These are phyloP conservation scores for Leptatherina wallacei DNA, from an alignment of 2,797 vertebrate species.

Conservation along the genomic window DNA sequence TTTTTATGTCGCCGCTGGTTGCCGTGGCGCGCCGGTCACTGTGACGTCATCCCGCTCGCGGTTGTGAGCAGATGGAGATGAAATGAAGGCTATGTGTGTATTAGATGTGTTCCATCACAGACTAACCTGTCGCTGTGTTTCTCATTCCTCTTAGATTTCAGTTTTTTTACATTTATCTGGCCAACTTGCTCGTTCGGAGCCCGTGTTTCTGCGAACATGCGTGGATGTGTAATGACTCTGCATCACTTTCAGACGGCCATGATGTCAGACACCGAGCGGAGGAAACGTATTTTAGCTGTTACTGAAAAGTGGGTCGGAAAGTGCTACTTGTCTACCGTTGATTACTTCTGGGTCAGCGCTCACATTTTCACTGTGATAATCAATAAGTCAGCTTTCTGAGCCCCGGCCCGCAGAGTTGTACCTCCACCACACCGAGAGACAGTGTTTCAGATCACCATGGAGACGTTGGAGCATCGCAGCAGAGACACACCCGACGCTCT, in stretches of 20 bases:
- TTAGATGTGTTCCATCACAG: neutral
- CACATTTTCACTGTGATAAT: slow-evolving; percentile 10
- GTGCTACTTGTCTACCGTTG: neutral
- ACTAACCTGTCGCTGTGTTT: neutral
- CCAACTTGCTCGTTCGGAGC: neutral
- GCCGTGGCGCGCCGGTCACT: neutral
- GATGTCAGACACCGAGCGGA: neutral
- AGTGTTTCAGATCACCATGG: neutral
- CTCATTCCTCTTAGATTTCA: neutral
- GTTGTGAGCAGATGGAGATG: neutral
- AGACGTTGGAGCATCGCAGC: neutral
- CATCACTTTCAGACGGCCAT: neutral
- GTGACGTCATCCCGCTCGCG: neutral
- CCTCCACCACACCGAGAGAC: neutral
- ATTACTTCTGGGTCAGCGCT: slow-evolving; percentile 8
- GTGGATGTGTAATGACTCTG: neutral
- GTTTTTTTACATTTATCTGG: neutral
- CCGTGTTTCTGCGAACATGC: neutral
- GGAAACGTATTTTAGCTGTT: neutral
- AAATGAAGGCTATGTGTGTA: neutral
- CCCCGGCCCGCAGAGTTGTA: neutral
- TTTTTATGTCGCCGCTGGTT: neutral
- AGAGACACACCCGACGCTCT: neutral
- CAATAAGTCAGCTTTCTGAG: slow-evolving; percentile 13
- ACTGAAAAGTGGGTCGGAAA: slow-evolving; percentile 9